These are phyloP conservation scores for Zygogramma bicolorata DNA, from an alignment of 2,888 invertebrate genomes.

Conservation along the genomic window DNA sequence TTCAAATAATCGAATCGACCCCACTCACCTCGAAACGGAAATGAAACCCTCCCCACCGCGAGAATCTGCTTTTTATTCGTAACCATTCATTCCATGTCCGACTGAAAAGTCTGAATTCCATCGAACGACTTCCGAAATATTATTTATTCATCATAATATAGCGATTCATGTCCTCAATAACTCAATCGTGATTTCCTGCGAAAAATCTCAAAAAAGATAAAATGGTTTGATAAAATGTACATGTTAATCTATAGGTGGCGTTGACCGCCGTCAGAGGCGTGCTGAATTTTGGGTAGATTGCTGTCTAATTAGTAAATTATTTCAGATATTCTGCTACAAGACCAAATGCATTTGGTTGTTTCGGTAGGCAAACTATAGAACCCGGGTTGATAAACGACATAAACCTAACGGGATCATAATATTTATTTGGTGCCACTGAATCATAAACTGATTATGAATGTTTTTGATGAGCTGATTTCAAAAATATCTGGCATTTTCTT, in stretches of 20 bases:
- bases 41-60: too few species aligned
- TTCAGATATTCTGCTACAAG: not conserved
- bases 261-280: not conserved
- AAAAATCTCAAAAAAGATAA: slow-evolving; percentile 33
- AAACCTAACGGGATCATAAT: too few species aligned
- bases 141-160: slow-evolving; percentile 18
- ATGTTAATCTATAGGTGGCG: slow-evolving; percentile 37
- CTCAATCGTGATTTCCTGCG: slow-evolving; percentile 36
- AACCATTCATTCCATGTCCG: not conserved
- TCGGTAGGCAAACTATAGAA: too few species aligned
- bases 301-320: not conserved
- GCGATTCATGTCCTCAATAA: slow-evolving; percentile 29
- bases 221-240: slow-evolving; percentile 41
- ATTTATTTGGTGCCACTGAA: not conserved
- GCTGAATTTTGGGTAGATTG: not conserved
- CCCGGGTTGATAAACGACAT: not conserved
- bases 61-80: not conserved
- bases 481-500: too few species aligned
- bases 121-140: slow-evolving; percentile 11
- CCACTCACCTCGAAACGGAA: too few species aligned
- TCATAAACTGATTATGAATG: too few species aligned
- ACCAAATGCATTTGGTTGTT: too few species aligned
- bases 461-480: too few species aligned
- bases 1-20: too few species aligned
- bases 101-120: not conserved